Evolutionary conservation across 2,888 invertebrate genomes (phyloP).

Genomic region (Drosophila neotestacea): DNA sequence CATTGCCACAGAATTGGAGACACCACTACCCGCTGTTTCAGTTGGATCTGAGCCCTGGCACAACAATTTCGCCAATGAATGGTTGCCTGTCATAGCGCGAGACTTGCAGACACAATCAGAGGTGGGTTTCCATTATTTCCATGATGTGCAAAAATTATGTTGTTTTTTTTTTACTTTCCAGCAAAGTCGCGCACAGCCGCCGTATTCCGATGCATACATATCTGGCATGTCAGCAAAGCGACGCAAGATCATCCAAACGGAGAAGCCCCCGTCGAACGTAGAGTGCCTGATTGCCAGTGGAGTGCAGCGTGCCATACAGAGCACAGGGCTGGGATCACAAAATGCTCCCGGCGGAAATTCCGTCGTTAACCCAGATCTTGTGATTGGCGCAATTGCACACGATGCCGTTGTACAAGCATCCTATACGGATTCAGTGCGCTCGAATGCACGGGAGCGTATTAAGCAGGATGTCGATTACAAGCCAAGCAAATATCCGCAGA

Average conservation of each 20-base stretch:
- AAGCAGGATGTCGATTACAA: constrained; percentile 83
- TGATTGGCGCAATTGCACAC: constrained; percentile 79
- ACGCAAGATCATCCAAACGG: constrained; percentile 89
- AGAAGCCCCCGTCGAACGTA: constrained; percentile 82
- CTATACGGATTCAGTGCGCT: constrained; percentile 83
- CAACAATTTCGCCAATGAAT: constrained; percentile 89
- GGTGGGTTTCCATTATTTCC: constrained; percentile 45
- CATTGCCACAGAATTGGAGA: constrained; percentile 47
- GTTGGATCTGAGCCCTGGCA: constrained; percentile 88
- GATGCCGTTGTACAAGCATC: constrained; percentile 83
- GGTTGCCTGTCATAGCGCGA: constrained; percentile 94
- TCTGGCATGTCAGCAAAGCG: constrained; percentile 95
- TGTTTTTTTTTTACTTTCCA: constrained; percentile 30
- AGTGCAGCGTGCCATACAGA: constrained; percentile 83
- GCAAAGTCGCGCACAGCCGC: constrained; percentile 84
- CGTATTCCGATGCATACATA: constrained; percentile 95
- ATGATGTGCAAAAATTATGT: no score
- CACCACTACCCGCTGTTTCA: constrained; percentile 86
- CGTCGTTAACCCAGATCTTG: constrained; percentile 70
- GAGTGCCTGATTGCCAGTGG: constrained; percentile 82
- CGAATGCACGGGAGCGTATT: constrained; percentile 82
- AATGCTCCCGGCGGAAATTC: constrained; percentile 60
- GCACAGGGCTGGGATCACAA: constrained; percentile 66
- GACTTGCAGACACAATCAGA: constrained; percentile 91
- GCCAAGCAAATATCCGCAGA: constrained; percentile 84